phyloP scores from a whole-genome alignment of 2,797 vertebrate species.

The Sebastes hopkinsi region DNA sequence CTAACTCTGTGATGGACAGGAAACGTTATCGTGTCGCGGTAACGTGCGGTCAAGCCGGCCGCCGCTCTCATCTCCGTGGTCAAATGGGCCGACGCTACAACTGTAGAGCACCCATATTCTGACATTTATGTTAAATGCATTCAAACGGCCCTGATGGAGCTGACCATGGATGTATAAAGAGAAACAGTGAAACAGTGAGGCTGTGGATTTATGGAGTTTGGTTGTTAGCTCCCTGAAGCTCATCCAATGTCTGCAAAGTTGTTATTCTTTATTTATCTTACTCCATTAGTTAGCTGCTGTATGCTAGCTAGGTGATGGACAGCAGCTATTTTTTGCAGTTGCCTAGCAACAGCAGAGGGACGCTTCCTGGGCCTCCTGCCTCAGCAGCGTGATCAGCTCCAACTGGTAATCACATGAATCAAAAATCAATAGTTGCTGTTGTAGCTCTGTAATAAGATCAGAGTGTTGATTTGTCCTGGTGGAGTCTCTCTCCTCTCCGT shows the following conservation, averaged over 20 bases:
- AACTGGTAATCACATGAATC: conserved; percentile 14
- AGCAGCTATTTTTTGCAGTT: conserved; percentile 12
- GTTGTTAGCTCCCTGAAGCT: background rate
- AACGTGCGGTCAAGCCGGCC: fast-evolving
- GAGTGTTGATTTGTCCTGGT: background rate
- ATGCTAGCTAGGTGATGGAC: background rate
- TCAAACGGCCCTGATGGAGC: no score
- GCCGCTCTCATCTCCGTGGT: no score
- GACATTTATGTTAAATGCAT: no score
- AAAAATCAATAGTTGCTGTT: conserved; percentile 32
- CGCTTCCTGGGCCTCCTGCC: background rate
- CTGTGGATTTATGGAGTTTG: background rate
- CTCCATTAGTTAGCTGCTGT: background rate
- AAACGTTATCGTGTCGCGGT: fast-evolving
- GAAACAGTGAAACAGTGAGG: background rate
- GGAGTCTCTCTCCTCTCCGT: background rate
- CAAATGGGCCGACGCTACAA: no score
- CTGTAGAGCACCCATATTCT: no score
- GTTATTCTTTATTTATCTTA: background rate
- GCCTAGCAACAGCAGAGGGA: conserved; percentile 33
- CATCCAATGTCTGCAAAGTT: fast-evolving
- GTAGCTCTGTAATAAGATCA: background rate
- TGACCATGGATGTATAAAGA: no score
- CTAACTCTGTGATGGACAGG: no score
- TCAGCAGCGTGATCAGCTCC: background rate